These are phyloP conservation scores for Zaprionus bogoriensis DNA, from an alignment of 2,888 invertebrate genomes.

Conservation along the genomic window DNA sequence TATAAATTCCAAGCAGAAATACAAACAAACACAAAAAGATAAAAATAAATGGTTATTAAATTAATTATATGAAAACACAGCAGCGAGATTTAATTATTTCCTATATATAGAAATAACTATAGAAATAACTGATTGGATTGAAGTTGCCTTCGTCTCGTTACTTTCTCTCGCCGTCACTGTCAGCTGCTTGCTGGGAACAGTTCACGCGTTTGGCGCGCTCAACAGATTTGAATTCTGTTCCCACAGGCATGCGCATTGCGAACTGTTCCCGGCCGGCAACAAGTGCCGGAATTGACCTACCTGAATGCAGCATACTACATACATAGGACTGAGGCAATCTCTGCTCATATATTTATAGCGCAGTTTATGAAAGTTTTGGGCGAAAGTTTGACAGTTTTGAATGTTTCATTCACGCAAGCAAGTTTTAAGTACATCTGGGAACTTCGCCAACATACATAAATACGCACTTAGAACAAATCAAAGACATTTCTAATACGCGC, in stretches of 20 bases:
- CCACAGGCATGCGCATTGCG: conserved; percentile 45
- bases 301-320: conserved; percentile 44
- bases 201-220: conserved; percentile 27
- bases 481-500: background rate
- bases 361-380: conserved; percentile 29
- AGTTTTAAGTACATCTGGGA: background rate
- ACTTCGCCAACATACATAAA: too few species aligned
- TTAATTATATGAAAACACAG: conserved; percentile 33
- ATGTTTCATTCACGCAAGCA: background rate
- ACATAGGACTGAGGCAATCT: too few species aligned
- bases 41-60: conserved; percentile 67
- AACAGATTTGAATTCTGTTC: conserved; percentile 25
- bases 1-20: conserved; percentile 25
- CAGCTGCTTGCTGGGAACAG: conserved; percentile 49
- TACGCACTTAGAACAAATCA: too few species aligned
- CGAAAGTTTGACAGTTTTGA: conserved; percentile 7
- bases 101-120: background rate
- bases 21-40: conserved; percentile 32
- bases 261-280: conserved; percentile 49
- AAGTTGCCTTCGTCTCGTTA: conserved; percentile 25
- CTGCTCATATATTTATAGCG: background rate
- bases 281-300: conserved; percentile 53
- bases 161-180: background rate
- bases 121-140: too few species aligned
- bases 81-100: background rate